Base-by-base conservation (phyloP, 2,113 vertebrate genomes). In the Microtus pennsylvanicus region DNA sequence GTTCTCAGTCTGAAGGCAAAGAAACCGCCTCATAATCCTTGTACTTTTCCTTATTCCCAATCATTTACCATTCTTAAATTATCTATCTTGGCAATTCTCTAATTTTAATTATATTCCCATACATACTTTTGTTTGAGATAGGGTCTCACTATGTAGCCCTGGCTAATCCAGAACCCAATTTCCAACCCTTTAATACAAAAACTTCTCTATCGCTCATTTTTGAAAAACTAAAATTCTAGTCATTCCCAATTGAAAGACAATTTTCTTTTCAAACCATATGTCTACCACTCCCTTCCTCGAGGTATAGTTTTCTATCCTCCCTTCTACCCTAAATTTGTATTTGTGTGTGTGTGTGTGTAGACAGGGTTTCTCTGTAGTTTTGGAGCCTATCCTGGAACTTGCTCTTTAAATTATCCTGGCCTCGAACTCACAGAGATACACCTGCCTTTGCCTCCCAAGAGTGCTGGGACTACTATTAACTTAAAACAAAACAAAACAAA, bases 221-320 rank as follows among this genome's bases (percentile, higher is more conserved):
- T 47, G 26, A 82, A 82, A 82, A 63, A 42, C 10, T 75, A 58
- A 90, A 42, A 14, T 1, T 16, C 28, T 4, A 7, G 35, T 45
- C 95, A 38, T 61, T 94, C 69, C 83, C 81, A 97, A 93, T 82
- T 88, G 91, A 74, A 91, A 17, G 80, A 63, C n/a, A 63, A 19
- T 81, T 24, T 42, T 61, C 7, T 74, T 91, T 92, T 63, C 63
- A 95, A 94, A 91, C 83, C 86, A 3, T 87, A 90, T 77, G 91
- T 91, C 72, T 21, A 93, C 35, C 7, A 42, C 10, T 5, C 33
- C 11, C 47, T 58, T 61, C 47, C 38, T 61, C 26, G 90, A 45
- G 14, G 45, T 28, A 65, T 55, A 52, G 70, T 55, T 65, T 69
- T 22, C 42, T 93, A 80, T 24, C 72, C 65, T 69, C 77, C 17